These are phyloP conservation scores for Cottus gobio DNA, from an alignment of 2,113 vertebrate genomes.

Conservation along the genomic window DNA sequence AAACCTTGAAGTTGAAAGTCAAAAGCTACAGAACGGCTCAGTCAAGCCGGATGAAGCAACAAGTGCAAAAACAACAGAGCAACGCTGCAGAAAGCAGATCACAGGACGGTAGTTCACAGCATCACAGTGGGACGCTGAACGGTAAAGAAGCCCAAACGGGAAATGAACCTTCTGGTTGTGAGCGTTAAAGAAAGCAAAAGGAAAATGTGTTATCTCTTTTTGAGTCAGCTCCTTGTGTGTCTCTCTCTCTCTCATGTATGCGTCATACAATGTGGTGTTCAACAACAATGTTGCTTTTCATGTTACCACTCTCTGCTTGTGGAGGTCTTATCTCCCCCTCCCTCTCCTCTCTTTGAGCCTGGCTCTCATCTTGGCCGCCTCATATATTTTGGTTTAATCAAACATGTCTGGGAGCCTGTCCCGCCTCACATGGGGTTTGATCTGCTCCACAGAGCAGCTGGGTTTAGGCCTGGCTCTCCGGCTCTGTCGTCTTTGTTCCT, in stretches of 20 bases:
- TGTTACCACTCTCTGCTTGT: slow-evolving; percentile 16
- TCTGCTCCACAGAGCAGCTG: slow-evolving; percentile 69
- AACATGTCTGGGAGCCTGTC: slow-evolving; percentile 71
- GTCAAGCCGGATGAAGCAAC: slow-evolving; percentile 1
- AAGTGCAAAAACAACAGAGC: slow-evolving; percentile 8
- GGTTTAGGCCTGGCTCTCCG: slow-evolving; percentile 32
- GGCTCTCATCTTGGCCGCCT: slow-evolving; percentile 63
- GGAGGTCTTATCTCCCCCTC: slow-evolving; percentile 32
- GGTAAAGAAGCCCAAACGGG: slow-evolving; percentile 27
- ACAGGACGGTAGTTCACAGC: slow-evolving; percentile 4
- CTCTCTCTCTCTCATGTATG: neutral
- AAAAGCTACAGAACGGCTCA: neutral
- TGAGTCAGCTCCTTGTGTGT: neutral
- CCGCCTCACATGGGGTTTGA: slow-evolving; percentile 65
- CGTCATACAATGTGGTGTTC: neutral
- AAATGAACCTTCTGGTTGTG: slow-evolving; percentile 36
- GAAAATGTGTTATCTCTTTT: slow-evolving; percentile 7
- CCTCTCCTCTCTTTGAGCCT: slow-evolving; percentile 26
- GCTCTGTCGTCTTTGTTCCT: slow-evolving; percentile 34
- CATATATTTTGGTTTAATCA: slow-evolving; percentile 73
- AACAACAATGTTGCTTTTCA: slow-evolving; percentile 18
- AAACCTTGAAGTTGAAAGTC: neutral
- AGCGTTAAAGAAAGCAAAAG: slow-evolving; percentile 22
- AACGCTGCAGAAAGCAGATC: slow-evolving; percentile 22
- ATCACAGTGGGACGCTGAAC: slow-evolving; percentile 18